phyloP scores from a whole-genome alignment of 2,113 vertebrate species.

The Crotalus helleri region DNA sequence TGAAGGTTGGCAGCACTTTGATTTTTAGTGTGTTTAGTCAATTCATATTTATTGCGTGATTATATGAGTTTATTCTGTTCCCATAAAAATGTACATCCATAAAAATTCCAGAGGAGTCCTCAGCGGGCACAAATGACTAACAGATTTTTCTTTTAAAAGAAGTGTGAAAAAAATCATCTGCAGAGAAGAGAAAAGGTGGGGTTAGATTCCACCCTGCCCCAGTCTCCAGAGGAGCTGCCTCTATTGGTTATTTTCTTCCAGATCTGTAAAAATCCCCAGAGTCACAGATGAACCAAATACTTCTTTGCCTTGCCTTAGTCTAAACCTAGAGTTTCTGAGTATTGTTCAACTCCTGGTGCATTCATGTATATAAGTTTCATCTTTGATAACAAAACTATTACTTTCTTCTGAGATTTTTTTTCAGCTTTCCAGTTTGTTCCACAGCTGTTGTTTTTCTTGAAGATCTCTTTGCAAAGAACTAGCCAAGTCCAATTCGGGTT shows the following conservation, averaged over 20 bases:
- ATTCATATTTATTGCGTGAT: background rate
- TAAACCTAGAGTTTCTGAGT: background rate
- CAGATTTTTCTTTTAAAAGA: background rate
- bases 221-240: background rate
- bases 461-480: background rate
- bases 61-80: background rate
- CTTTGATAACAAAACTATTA: background rate
- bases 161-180: background rate
- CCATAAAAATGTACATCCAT: background rate
- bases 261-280: background rate
- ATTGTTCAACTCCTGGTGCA: background rate
- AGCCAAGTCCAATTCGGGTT: background rate
- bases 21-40: background rate
- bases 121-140: background rate
- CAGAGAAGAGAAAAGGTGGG: too few species aligned
- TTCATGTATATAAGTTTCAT: background rate
- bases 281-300: background rate
- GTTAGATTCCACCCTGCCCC: background rate
- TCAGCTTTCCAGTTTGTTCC: background rate
- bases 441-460: background rate
- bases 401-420: background rate
- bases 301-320: background rate
- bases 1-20: background rate
- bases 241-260: background rate
- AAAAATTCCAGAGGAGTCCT: background rate